A percentile compares a stretch with the other conserved stretches of the same genome.
Conservation (phyloP, 2,113 vertebrate genomes). For the Colaptes auratus region DNA sequence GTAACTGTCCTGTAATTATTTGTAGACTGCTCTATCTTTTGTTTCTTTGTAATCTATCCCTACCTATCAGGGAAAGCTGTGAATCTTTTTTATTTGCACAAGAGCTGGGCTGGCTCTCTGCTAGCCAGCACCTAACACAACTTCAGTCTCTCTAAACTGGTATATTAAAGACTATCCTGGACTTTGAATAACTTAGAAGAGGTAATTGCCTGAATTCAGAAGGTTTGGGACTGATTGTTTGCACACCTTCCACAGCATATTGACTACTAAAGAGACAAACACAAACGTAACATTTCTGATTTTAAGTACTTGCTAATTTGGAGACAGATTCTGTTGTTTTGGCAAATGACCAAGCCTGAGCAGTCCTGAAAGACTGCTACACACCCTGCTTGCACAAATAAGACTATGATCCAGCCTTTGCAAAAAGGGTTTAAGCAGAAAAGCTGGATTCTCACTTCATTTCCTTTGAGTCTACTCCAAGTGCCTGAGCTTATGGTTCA, state of each 20-base stretch:
- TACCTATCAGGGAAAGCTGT: background rate
- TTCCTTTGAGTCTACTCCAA: background rate
- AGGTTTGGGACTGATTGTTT: background rate
- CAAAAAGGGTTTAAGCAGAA: background rate
- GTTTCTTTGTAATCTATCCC: background rate
- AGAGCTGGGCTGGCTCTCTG: background rate
- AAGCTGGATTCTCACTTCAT: background rate
- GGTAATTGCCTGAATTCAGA: background rate
- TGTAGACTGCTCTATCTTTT: background rate
- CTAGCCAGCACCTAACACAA: background rate
- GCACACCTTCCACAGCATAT: background rate
- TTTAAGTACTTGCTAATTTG: background rate
- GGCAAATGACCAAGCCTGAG: background rate
- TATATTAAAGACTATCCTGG: background rate
- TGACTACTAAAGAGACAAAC: background rate
- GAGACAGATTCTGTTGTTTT: constrained; percentile 12
- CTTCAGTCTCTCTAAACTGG: background rate
- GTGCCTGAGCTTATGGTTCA: background rate
- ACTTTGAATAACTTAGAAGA: background rate
- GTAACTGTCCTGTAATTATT: background rate
- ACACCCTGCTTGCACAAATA: background rate
- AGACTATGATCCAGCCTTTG: background rate
- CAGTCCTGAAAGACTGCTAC: background rate
- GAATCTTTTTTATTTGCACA: background rate
- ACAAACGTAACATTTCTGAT: background rate